Base-by-base conservation (phyloP, 2,888 invertebrate genomes). In the Eupithecia vulgata region DNA sequence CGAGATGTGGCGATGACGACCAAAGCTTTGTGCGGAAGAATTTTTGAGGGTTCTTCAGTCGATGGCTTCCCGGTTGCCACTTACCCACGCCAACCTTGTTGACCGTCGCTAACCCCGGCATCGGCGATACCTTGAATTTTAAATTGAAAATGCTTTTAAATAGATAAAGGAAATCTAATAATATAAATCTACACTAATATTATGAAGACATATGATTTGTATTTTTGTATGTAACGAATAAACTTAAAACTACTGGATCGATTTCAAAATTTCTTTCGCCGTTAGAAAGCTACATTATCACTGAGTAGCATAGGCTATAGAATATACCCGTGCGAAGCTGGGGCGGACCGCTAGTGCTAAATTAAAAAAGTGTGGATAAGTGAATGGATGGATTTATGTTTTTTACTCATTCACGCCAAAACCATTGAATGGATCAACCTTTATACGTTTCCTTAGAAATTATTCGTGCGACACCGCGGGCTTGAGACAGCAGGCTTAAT, bases 31-130 rank as follows among this genome's bases (percentile, higher is more conserved):
- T 88, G 88, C 88, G 88, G 89, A 93, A 92, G 92, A 91, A 88
- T 89, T 86, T 87, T 89, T 82, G 89, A 93, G 93, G 86, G 87
- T 83, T 90, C 91, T 92, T 87, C 91, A 82, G 81, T 88, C 90
- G 89, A 90, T 87, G 85, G 82, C 84, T 82, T 75, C 84, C 83
- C 83, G 82, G 83, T 82, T 83, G 87, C 90, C 91, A 92, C 93
- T 93, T 93, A 86, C 89, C 88, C 92, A 92, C 92, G 92, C 83
- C 88, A 86, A 87, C 83, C 81, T 86, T 87, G 87, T 89, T 84
- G 78, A 84, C 82, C 79, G 79, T 72, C 73, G 70, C 64, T 76
- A 71, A 72, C 72, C 71, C 72, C 72, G 72, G 37, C 70, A 68
- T 74, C 70, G 74, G 74, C 74, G 72, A 37, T 68, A 69, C 72